These are phyloP conservation scores for Bagarius yarrelli DNA, from an alignment of 2,113 vertebrate genomes.

Conservation along the genomic window DNA sequence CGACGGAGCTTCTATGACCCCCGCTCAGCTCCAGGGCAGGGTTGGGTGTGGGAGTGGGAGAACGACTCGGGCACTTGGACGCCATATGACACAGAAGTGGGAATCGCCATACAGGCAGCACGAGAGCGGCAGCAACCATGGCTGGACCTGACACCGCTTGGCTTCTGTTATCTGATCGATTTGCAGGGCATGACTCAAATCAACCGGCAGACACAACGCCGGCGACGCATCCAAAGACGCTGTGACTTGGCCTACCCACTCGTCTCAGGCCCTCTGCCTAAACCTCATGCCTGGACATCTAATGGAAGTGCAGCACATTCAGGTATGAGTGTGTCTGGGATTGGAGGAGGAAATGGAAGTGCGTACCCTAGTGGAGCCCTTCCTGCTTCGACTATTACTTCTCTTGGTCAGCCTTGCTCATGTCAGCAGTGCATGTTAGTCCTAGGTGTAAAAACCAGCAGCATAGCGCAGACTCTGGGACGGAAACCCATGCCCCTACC, in stretches of 20 bases:
- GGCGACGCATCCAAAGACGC: slow-evolving; percentile 85
- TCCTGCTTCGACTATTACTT: slow-evolving; percentile 72
- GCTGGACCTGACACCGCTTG: slow-evolving; percentile 94
- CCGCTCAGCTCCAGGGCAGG: slow-evolving; percentile 90
- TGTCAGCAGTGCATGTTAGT: slow-evolving; percentile 91
- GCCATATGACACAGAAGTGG: slow-evolving; percentile 95
- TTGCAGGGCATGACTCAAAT: slow-evolving; percentile 98
- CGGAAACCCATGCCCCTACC: slow-evolving; percentile 61
- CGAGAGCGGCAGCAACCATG: slow-evolving; percentile 96
- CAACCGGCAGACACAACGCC: slow-evolving; percentile 92
- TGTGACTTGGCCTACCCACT: slow-evolving; percentile 87
- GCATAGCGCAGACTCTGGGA: slow-evolving; percentile 73
- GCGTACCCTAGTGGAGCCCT: slow-evolving; percentile 74
- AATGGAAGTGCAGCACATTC: slow-evolving; percentile 68
- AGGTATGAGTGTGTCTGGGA: slow-evolving; percentile 70
- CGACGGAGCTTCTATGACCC: slow-evolving; percentile 95
- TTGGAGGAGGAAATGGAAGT: slow-evolving; percentile 68
- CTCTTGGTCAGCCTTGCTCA: slow-evolving; percentile 77
- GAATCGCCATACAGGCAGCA: slow-evolving; percentile 95
- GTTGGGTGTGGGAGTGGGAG: slow-evolving; percentile 98
- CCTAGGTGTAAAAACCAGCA: slow-evolving; percentile 78
- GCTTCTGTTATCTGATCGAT: slow-evolving; percentile 97
- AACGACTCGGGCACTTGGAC: slow-evolving; percentile 93
- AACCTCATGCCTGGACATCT: slow-evolving; percentile 69
- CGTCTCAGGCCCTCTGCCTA: slow-evolving; percentile 83